phyloP scores from a whole-genome alignment of 2,797 vertebrate species.

The Pelodytes ibericus region DNA sequence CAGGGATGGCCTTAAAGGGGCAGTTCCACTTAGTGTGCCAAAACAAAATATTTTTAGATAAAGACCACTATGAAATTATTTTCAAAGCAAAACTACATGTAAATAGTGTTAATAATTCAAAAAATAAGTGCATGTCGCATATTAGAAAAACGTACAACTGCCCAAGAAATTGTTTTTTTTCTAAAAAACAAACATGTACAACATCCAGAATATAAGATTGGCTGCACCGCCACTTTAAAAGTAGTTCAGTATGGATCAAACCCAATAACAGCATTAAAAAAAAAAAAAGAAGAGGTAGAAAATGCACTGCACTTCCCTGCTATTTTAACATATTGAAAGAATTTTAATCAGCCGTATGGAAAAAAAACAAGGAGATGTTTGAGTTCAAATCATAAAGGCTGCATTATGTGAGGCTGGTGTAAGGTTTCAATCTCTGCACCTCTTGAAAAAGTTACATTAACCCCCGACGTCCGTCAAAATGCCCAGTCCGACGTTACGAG shows the following conservation, averaged over 20 bases:
- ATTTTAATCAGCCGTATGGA: conserved; percentile 12
- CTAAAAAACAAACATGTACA: too few species aligned
- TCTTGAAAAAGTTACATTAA: conserved; percentile 9
- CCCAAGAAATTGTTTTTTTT: too few species aligned
- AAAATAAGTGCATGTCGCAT: too few species aligned
- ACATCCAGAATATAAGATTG: too few species aligned
- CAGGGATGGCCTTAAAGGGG: too few species aligned
- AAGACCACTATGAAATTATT: too few species aligned
- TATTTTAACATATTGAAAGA: conserved; percentile 23
- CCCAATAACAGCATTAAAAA: neutral
- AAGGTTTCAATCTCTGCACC: conserved; percentile 29
- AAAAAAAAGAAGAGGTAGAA: neutral
- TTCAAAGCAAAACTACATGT: too few species aligned
- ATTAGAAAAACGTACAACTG: too few species aligned
- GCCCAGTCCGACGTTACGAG: too few species aligned
- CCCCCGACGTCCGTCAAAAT: neutral
- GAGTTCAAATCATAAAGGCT: conserved; percentile 42
- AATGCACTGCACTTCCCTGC: conserved; percentile 17
- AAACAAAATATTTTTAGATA: too few species aligned
- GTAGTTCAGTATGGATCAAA: neutral
- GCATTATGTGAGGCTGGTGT: conserved; percentile 20
- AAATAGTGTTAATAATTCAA: neutral
- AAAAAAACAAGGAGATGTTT: conserved; percentile 18
- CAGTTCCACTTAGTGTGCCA: too few species aligned
- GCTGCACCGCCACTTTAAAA: neutral